Evolutionary conservation across 2,888 invertebrate genomes (phyloP).

Genomic region (Aphrophora alni): DNA sequence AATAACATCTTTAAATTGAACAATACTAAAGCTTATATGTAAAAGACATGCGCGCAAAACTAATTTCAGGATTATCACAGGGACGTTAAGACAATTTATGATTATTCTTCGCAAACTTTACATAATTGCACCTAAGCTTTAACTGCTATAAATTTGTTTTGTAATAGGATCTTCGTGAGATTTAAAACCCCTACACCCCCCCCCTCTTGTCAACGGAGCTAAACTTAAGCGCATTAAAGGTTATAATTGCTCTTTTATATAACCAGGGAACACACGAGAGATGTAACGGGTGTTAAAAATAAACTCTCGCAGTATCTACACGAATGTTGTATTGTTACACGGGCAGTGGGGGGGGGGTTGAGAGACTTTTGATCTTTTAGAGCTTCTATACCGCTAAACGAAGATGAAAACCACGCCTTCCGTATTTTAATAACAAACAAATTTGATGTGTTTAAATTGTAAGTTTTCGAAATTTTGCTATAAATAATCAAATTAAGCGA

Average conservation of each 20-base stretch:
- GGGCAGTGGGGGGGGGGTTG: background rate
- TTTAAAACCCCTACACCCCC: background rate
- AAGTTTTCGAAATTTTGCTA: too few relatives aligned
- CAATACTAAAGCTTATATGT: too few relatives aligned
- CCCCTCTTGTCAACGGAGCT: background rate
- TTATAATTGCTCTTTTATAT: background rate
- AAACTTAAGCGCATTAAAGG: background rate
- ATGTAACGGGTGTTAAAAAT: background rate
- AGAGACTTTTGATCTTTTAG: background rate
- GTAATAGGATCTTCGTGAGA: background rate
- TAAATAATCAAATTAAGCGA: too few relatives aligned
- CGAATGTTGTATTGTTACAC: background rate
- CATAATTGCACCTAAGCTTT: background rate
- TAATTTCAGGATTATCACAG: background rate
- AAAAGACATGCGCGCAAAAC: background rate
- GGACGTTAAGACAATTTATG: background rate
- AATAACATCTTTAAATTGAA: too few relatives aligned
- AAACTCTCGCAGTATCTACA: background rate
- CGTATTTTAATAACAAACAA: too few relatives aligned
- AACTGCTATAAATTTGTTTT: background rate
- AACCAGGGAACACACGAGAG: background rate
- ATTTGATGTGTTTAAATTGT: too few relatives aligned
- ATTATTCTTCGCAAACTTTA: background rate
- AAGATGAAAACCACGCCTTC: background rate
- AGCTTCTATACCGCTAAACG: background rate